Conservation (phyloP, 2,888 invertebrate genomes). For the Nemurella pictetii region DNA sequence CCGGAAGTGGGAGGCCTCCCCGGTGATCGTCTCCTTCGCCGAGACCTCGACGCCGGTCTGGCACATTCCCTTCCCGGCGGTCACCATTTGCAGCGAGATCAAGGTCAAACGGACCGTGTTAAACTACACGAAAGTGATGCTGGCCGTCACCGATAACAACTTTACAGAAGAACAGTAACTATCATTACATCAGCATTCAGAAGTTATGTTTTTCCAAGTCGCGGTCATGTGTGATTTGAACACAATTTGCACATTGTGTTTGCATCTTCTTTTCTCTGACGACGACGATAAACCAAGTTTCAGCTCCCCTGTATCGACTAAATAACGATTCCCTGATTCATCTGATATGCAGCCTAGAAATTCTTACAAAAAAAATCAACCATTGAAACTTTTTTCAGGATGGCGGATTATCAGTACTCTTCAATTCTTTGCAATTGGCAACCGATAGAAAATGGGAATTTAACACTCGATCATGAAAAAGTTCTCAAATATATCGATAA, state of each 20-base stretch:
- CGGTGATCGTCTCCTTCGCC: slow-evolving; percentile 75
- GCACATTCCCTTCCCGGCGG: slow-evolving; percentile 67
- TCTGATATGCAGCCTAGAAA: no score
- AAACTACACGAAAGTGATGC: slow-evolving; percentile 64
- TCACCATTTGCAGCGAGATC: slow-evolving; percentile 69
- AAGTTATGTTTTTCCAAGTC: no score
- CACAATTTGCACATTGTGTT: no score
- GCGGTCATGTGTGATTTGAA: no score
- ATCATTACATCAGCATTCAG: no score
- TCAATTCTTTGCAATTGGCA: slow-evolving; percentile 61
- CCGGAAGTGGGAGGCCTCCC: slow-evolving; percentile 71
- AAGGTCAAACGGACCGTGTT: slow-evolving; percentile 65
- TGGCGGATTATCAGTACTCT: slow-evolving; percentile 48
- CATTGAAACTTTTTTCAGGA: no score
- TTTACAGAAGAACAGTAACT: slow-evolving; percentile 60
- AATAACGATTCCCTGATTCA: no score
- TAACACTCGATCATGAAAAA: not conserved
- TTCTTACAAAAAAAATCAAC: no score
- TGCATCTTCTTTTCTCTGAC: no score
- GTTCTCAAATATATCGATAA: slow-evolving; percentile 40
- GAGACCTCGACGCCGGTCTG: slow-evolving; percentile 62
- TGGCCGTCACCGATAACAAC: slow-evolving; percentile 45
- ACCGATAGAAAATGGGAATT: not conserved
- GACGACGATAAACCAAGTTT: no score
- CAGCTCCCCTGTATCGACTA: no score